Evolutionary conservation across 1,140 invertebrate species (phyloP), one percentile per base, ranked within the genome.

Genomic region (Coenobita brevimanus): DNA sequence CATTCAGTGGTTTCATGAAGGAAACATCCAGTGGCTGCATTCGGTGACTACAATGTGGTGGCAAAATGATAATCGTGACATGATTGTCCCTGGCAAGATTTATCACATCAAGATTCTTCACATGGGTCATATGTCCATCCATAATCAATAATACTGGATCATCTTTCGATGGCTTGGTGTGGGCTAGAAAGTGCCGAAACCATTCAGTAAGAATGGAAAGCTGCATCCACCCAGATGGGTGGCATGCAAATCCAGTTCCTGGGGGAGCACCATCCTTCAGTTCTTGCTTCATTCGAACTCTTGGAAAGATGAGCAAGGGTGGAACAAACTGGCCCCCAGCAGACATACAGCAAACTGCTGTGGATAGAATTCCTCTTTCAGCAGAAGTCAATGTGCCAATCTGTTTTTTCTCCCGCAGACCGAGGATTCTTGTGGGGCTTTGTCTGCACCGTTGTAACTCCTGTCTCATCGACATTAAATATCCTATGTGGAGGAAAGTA

Each of bases 211-310:
- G n/a, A n/a, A 80, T 78, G 62, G 50, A 76, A 33, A 69, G 41
- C 50, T 89, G 69, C 46, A 89, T 80, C 88, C 88, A 80, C 83
- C 83, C 88, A 79, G 83, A 88, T 88, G 83, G 71, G 50, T 88
- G 36, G 73, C 79, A 89, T 62, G 24, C 71, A 43, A 64, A 69
- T 43, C 88, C 80, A 88, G 89, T 73, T 71, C 57, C 81, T 24
- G 75, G 84, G 73, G 71, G 84, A 71, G 84, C 76, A 41, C 89
- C 89, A 60, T 83, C 81, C 89, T 89, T 90, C 71, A 90, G 71
- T 84, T 88, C 85, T 69, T 91, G 57, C 90, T 81, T 81, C 79
- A 81, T 81, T n/a, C n/a, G n/a, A n/a, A n/a, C n/a, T n/a, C n/a
- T n/a, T n/a, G n/a, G n/a, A n/a, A n/a, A n/a, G n/a, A 13, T 24